Conservation (phyloP, 2,113 vertebrate genomes). For the Chloropsis cyanopogon region DNA sequence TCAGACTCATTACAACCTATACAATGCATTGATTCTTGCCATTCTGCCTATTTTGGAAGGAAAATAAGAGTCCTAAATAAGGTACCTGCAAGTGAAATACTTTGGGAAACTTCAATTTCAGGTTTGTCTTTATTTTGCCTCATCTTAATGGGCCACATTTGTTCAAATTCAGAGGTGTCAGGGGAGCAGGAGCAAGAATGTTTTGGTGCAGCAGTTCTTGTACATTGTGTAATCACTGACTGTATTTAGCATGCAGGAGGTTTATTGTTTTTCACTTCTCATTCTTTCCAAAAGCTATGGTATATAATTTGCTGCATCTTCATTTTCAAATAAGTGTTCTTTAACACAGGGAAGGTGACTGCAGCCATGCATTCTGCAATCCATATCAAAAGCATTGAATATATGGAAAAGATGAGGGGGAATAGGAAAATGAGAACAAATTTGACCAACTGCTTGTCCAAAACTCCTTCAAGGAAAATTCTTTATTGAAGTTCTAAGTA, state of each 20-base stretch:
- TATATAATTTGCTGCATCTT: neutral
- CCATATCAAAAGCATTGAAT: neutral
- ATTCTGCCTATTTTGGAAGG: neutral
- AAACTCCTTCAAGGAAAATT: neutral
- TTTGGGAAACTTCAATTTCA: neutral
- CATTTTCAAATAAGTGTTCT: neutral
- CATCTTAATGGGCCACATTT: conserved; percentile 23
- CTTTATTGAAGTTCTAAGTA: neutral
- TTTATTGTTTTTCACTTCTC: conserved; percentile 5
- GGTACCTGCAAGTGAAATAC: neutral
- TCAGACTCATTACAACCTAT: neutral
- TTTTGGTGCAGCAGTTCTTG: neutral
- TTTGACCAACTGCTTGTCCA: neutral
- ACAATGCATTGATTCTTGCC: neutral
- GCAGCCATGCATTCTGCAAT: neutral
- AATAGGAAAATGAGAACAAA: neutral
- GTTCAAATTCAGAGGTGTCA: conserved; percentile 28
- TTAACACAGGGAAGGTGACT: neutral
- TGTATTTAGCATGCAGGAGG: conserved; percentile 11
- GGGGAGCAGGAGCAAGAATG: neutral
- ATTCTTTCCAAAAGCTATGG: neutral
- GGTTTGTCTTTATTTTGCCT: conserved; percentile 34
- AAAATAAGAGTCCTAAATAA: neutral
- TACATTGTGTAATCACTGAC: neutral
- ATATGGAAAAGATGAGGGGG: neutral